Conservation (phyloP, 2,113 vertebrate species). For the Prinia subflava region DNA sequence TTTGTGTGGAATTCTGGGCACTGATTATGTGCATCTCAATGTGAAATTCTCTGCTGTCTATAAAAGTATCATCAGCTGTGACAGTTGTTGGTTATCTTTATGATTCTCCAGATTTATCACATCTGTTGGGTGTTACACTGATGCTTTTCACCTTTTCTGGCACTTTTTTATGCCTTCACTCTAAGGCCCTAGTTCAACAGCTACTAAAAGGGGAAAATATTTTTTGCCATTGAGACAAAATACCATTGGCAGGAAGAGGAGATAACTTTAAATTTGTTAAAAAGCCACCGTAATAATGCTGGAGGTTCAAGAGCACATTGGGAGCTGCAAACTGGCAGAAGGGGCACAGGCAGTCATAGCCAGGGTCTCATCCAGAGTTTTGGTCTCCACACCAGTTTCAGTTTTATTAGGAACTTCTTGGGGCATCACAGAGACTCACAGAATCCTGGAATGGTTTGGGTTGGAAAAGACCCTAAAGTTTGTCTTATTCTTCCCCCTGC, state of each 20-base stretch:
- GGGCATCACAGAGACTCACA: neutral
- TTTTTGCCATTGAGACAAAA: neutral
- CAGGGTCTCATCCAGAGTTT: neutral
- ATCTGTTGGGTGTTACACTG: neutral
- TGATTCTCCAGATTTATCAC: neutral
- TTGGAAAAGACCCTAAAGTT: neutral
- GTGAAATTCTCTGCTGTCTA: neutral
- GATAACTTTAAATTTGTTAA: neutral
- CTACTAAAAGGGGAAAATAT: no score
- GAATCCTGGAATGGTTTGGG: neutral
- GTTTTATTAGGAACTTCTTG: neutral
- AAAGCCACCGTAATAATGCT: neutral
- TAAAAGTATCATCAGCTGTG: neutral
- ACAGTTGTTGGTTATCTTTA: neutral
- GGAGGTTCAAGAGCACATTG: neutral
- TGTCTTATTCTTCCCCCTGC: neutral
- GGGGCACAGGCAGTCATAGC: fast-evolving
- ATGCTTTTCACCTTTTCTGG: neutral
- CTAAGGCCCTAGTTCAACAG: neutral
- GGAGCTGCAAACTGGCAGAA: neutral
- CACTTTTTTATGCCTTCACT: neutral
- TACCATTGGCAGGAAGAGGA: neutral
- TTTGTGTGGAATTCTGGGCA: neutral
- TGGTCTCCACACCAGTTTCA: neutral
- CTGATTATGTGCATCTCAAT: neutral